Evolutionary conservation across 1,140 invertebrate genomes (phyloP), one percentile per base, ranked within the genome.

Genomic region (Caenorhabditis remanei): DNA sequence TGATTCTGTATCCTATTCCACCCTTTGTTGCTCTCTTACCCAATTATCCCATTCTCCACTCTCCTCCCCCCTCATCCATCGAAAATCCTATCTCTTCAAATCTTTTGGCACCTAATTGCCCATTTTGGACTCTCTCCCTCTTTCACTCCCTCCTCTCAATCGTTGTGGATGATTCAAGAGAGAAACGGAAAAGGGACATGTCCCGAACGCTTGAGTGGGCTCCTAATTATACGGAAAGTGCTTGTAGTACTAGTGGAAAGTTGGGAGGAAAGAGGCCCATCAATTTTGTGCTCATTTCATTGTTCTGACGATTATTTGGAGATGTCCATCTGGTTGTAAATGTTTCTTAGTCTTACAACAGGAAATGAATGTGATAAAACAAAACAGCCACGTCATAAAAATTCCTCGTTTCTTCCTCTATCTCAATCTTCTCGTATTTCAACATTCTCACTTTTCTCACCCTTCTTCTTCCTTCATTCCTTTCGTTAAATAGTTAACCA

Each of bases 201-300:
- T n/a, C 56, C 43, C 67, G 41, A 75, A 48, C 67, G 67, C 67
- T 75, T 75, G 67, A 75, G 67, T 75, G 67, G 67, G 16, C 67
- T 75, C 41, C 67, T 75, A 75, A 75, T 75, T 75, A 75, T 46
- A 14, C 67, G 43, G 7, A 40, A 43, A 75, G 43, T 46, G 67
- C 24, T 43, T 75, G 67, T n/a, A 75, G 41, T 46, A 46, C 41
- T 46, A 32, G 32, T 75, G 67, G 40, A 24, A 13, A 9, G 21
- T 13, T 32, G 24, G 32, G 13, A 16, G 16, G 50, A 53, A 53
- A 53, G 50, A 16, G 50, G 56, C 19, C 56, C 56, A 58, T 58
- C 56, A 58, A 58, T 58, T 58, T 53, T 16, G 50, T 53, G 50
- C 50, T 53, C 50, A 53, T 53, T n/a, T 53, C 50, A 53, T 53